Evolutionary conservation across 2,888 invertebrate genomes (phyloP).

Genomic region (Patella caerulea): DNA sequence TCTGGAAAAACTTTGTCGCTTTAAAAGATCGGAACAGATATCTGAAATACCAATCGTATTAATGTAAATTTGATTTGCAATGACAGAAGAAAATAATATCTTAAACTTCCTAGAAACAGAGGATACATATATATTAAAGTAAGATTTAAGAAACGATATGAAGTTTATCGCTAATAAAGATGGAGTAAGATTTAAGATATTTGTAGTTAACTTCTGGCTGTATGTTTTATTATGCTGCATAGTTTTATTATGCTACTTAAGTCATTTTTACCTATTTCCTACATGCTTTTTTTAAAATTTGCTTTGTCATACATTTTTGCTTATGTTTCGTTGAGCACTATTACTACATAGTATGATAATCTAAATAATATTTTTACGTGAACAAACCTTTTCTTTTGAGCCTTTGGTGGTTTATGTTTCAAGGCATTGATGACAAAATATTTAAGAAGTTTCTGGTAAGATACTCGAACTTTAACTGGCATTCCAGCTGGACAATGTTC

Average conservation of each 20-base stretch:
- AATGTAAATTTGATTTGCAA: not conserved
- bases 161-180: not conserved
- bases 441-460: constrained; percentile 98
- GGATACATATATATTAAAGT: not conserved
- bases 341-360: too few species aligned
- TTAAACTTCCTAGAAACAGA: not conserved
- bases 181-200: not conserved
- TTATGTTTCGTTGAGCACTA: too few species aligned
- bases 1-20: constrained; percentile 99
- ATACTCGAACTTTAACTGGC: constrained; percentile 99
- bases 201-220: too few species aligned
- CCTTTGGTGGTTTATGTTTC: constrained; percentile 97
- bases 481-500: constrained; percentile 74
- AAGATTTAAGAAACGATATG: not conserved
- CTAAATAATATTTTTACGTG: not conserved
- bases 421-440: constrained; percentile 98
- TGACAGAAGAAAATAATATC: not conserved
- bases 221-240: too few species aligned
- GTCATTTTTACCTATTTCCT: too few species aligned
- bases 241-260: too few species aligned
- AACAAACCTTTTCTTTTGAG: constrained; percentile 91
- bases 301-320: too few species aligned
- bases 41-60: constrained; percentile 70
- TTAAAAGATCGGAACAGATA: constrained; percentile 99
- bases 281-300: too few species aligned